Evolutionary conservation across 2,888 invertebrate species (phyloP), one percentile per base, ranked within the genome.

Genomic region (Polyommatus icarus): DNA sequence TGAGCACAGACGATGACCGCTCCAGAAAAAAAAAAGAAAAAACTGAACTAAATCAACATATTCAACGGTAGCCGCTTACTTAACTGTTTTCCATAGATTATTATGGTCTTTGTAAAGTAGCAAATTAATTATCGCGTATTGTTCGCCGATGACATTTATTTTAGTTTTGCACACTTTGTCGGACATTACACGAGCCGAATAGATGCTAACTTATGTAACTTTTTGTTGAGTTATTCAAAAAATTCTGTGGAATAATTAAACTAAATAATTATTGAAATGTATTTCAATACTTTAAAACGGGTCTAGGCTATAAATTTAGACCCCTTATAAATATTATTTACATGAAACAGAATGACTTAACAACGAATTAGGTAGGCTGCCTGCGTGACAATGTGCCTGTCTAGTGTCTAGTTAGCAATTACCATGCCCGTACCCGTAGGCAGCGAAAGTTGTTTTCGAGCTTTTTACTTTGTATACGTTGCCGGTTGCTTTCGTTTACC

Each of bases 41-140:
- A 83, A 81, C 80, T 82, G 83, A 84, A 83, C 84, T 91, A 90
- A 91, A 91, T 91, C 88, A 89, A 82, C 80, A 90, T 91, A 91
- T 82, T 89, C 84, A 82, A 86, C 89, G 89, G 85, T 82, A 84
- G 84, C 87, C 84, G 81, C 84, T 84, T 59, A 36, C 84, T 84
- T 59, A 36, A 78, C 54, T 57, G 59, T 77, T 79, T 79, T 79
- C 77, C 79, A 78, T 76, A 80, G 76, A 79, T 79, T 75, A 76
- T 78, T 73, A 67, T 77, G 32, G 46, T 77, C 54, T 80, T 80
- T 79, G 78, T 77, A 73, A 77, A 78, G 80, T 76, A 40, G 57
- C 78, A 50, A 77, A 77, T 78, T 77, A 76, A 78, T 79, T 79
- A 77, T 76, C 79, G 29, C 29, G 29, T 78, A 82, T 78, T 81